Evolutionary conservation across 2,113 vertebrate genomes (phyloP), one percentile per base, ranked within the genome.

Genomic region (Pluvianellus socialis): DNA sequence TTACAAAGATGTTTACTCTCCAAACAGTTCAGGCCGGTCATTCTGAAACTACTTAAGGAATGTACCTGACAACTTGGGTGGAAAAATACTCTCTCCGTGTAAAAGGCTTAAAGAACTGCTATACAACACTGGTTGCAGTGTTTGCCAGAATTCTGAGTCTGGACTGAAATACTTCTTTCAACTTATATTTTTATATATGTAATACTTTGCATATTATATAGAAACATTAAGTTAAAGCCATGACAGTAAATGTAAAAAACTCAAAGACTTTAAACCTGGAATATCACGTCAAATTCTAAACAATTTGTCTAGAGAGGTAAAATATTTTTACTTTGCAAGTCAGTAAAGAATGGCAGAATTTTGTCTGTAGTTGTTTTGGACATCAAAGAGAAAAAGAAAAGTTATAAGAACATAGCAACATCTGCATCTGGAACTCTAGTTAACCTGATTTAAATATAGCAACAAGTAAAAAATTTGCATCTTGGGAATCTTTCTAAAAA

Each of bases 1-100:
- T 97, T 96, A 85, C 88, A 81, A 44, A 87, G 88, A 85, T 87
- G 83, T 96, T 96, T 96, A 84, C 94, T 96, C 83, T 97, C 89
- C 86, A 94, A 94, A 95, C 91, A 96, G 52, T 84, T 58, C 38
- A 49, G 63, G 55, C 92, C 82, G 7, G 9, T 94, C 65, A 72
- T 85, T 92, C 76, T 79, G 74, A 91, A 95, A 87, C 86, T 79
- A 88, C 88, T 72, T 86, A 75, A 94, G 92, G 80, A 94, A 93
- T 75, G 95, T 95, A 93, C 79, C 88, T 86, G 72, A 81, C 72
- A 95, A 30, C 42, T 93, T 61, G 63, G 20, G 26, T 79, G 71
- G 50, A 91, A 95, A 94, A 93, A 81, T 72, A 89, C 9, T 75
- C 47, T 74, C 28, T 71, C 1, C 2, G 44, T 35, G 42, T 79